Base-by-base conservation (phyloP, 2,888 invertebrate genomes). In the Drosophila eohydei region DNA sequence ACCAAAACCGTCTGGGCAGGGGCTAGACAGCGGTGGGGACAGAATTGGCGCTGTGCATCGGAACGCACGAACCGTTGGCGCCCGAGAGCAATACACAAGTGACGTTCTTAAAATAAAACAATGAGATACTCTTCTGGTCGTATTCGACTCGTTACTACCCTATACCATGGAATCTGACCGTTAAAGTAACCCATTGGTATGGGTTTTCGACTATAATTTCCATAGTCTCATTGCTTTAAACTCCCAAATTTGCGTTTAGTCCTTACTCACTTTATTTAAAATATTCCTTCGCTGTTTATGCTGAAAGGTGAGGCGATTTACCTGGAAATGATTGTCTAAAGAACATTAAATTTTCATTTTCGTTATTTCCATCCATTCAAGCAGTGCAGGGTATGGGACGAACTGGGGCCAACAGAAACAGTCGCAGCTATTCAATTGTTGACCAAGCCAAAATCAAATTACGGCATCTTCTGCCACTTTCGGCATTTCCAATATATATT, bases 21-120 rank as follows among this genome's bases (percentile, higher is more conserved):
- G 70, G 75, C 83, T 81, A 87, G 81, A 83, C 83, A 80, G 69
- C 56, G 64, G 83, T 70, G 77, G 77, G 74, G 74, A 43, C 43
- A 40, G 74, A 46, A 58, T 16, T 46, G 46, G 66, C 64, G 52
- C 52, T 73, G 57, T 72, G 70, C 64, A 69, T 70, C 64, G 71
- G 68, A 68, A 73, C 78, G 77, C 80, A 78, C 78, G 71, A 81
- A 73, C 71, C 77, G 65, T 86, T 87, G 90, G 90, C 90, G 90
- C 86, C 90, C 77, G 67, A 73, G 66, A 70, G 74, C 67, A 76
- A 72, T 73, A 79, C 70, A 77, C 74, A 84, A 79, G 72, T 78
- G 76, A 80, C 80, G 77, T 80, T 86, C 78, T 78, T 86, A 71
- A 88, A 88, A 88, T 83, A 79, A 84, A 81, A 56, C 57, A 58